A percentile compares a stretch with the other conserved stretches of the same genome.
These are phyloP conservation scores for Callipepla squamata DNA, from an alignment of 2,113 vertebrate genomes.

Conservation along the genomic window DNA sequence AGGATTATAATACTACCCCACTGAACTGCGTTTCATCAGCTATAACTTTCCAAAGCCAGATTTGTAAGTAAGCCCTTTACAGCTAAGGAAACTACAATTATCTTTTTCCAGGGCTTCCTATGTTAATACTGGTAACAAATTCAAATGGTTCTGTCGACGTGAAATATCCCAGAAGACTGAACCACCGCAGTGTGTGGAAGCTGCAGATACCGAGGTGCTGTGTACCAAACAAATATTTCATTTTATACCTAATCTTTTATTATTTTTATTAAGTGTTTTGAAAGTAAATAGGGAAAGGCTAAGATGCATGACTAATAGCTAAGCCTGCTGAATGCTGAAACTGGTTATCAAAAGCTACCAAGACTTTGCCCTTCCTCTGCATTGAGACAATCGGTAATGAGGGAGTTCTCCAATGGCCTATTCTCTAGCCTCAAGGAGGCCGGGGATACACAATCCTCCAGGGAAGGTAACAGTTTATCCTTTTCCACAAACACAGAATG, in stretches of 20 bases:
- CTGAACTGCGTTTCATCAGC: slow-evolving; percentile 84
- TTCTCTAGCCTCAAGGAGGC: slow-evolving; percentile 91
- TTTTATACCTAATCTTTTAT: slow-evolving; percentile 93
- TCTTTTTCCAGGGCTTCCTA: slow-evolving; percentile 83
- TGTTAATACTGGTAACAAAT: slow-evolving; percentile 89
- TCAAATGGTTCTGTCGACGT: slow-evolving; percentile 87
- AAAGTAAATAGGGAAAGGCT: slow-evolving; percentile 91
- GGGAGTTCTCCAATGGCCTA: slow-evolving; percentile 87
- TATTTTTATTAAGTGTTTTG: slow-evolving; percentile 93
- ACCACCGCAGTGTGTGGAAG: slow-evolving; percentile 85
- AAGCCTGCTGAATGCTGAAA: slow-evolving; percentile 96
- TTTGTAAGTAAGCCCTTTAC: slow-evolving; percentile 87
- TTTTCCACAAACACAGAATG: slow-evolving; percentile 89
- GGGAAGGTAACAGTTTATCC: slow-evolving; percentile 89
- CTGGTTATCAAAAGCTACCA: slow-evolving; percentile 95
- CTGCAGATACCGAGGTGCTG: slow-evolving; percentile 88
- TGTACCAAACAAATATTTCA: slow-evolving; percentile 89
- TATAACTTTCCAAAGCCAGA: slow-evolving; percentile 86
- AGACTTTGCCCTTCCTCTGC: slow-evolving; percentile 92
- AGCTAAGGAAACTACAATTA: slow-evolving; percentile 84
- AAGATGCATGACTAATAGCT: slow-evolving; percentile 98
- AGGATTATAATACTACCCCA: slow-evolving; percentile 84
- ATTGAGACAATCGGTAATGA: slow-evolving; percentile 99
- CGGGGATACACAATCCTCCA: slow-evolving; percentile 85
- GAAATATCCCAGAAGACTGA: slow-evolving; percentile 88